These are phyloP conservation scores for Cryptocephalus moraei DNA, from an alignment of 2,888 invertebrate species.

Conservation along the genomic window DNA sequence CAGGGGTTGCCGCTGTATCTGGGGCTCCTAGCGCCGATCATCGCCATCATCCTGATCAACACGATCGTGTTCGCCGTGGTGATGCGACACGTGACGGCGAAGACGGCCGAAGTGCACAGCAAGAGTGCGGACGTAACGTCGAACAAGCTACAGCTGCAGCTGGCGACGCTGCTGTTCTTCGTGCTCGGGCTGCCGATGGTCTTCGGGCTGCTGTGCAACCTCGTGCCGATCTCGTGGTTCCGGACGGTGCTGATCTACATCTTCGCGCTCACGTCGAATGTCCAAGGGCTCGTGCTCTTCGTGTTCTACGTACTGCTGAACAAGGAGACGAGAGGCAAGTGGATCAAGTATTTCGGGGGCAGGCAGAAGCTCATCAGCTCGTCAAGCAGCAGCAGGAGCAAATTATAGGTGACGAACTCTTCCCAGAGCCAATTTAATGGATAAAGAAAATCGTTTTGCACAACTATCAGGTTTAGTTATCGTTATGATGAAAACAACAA, in stretches of 20 bases:
- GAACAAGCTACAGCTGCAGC: conserved; percentile 44
- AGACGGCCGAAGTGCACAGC: conserved; percentile 19
- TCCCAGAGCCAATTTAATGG: too few relatives aligned
- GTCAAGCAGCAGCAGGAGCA: too few relatives aligned
- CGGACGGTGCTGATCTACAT: conserved; percentile 35
- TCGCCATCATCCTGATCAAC: conserved; percentile 44
- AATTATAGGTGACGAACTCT: too few relatives aligned
- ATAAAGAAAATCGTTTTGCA: too few relatives aligned
- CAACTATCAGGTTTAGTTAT: too few relatives aligned
- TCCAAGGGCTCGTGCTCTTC: conserved; percentile 52
- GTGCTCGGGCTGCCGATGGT: conserved; percentile 52
- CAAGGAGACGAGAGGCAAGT: conserved; percentile 46
- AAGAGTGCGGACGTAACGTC: conserved; percentile 35
- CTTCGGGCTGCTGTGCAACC: conserved; percentile 45
- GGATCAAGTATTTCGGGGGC: conserved; percentile 27
- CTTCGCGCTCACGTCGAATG: conserved; percentile 45
- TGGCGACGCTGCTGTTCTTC: conserved; percentile 49
- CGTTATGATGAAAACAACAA: too few relatives aligned
- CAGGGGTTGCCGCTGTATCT: conserved; percentile 45
- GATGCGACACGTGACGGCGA: conserved; percentile 41
- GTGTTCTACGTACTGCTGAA: conserved; percentile 51
- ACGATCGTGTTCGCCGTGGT: conserved; percentile 47
- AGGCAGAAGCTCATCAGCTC: too few relatives aligned
- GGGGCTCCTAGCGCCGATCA: conserved; percentile 46
- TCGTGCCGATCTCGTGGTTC: conserved; percentile 21